These are phyloP conservation scores for Babyrousa celebensis DNA, from an alignment of 2,797 vertebrate genomes.

Conservation along the genomic window DNA sequence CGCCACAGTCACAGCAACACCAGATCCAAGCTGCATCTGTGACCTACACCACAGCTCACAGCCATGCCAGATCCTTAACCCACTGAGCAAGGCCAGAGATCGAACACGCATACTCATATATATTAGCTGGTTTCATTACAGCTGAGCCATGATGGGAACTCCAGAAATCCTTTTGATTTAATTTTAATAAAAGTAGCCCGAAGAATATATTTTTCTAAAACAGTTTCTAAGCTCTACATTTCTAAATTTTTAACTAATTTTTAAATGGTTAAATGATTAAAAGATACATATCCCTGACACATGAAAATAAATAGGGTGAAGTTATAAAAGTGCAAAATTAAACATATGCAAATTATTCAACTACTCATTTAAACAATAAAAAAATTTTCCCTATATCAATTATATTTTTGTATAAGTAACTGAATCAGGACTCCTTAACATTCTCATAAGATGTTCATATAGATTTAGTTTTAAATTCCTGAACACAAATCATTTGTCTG, in stretches of 20 bases:
- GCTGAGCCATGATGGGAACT: too few relatives aligned
- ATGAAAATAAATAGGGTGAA: background rate
- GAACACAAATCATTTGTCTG: background rate
- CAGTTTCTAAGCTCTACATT: background rate
- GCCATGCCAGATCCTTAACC: too few relatives aligned
- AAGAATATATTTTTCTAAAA: background rate
- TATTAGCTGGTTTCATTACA: too few relatives aligned
- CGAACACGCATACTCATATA: too few relatives aligned
- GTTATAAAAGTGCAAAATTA: background rate
- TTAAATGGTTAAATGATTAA: background rate
- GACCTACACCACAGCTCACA: too few relatives aligned
- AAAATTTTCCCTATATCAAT: background rate
- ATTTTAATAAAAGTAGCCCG: background rate
- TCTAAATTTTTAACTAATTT: constrained; percentile 10
- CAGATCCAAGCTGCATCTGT: too few relatives aligned
- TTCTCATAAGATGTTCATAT: background rate
- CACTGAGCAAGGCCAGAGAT: too few relatives aligned
- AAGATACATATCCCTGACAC: background rate
- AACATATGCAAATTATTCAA: background rate
- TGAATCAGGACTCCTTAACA: background rate
- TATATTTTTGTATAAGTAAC: background rate
- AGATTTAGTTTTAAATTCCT: background rate
- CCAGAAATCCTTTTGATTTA: background rate
- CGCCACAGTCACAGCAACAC: too few relatives aligned
- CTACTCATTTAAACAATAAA: background rate